phyloP scores from a whole-genome alignment of 1,140 invertebrate species.

The Dendrolimus kikuchii region DNA sequence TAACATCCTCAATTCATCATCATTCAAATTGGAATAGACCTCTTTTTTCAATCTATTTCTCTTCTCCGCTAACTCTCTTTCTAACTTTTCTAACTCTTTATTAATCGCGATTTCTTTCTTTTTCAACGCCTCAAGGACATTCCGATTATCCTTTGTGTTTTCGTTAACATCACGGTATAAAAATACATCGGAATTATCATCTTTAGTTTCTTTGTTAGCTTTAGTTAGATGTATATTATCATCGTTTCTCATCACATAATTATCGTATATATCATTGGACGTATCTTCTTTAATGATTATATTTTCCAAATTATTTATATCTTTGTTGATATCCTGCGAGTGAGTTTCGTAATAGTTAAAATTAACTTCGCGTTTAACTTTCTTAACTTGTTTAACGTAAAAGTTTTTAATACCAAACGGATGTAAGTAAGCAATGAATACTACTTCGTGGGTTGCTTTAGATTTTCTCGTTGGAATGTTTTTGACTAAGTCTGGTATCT shows the following conservation, averaged over 20 bases:
- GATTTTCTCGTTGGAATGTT: conserved; percentile 78
- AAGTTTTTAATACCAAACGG: conserved; percentile 77
- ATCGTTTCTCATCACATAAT: conserved; percentile 2
- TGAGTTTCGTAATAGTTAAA: too few relatives aligned
- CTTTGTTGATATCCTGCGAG: conserved; percentile 14
- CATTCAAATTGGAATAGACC: conserved; percentile 24
- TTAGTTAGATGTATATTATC: conserved; percentile 9
- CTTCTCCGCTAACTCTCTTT: conserved; percentile 11
- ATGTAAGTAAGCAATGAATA: conserved; percentile 76
- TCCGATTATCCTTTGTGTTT: conserved; percentile 4
- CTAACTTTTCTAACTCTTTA: conserved; percentile 27
- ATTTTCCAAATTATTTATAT: conserved; percentile 1
- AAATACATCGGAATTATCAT: background rate
- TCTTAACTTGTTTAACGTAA: conserved; percentile 55
- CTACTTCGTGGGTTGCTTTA: conserved; percentile 74
- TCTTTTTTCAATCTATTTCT: conserved; percentile 14
- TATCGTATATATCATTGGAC: conserved; percentile 27
- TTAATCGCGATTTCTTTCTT: conserved; percentile 19
- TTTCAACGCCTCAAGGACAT: conserved; percentile 14
- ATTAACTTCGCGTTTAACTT: background rate
- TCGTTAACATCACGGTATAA: background rate
- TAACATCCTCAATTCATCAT: conserved; percentile 50
- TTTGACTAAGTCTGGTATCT: conserved; percentile 72
- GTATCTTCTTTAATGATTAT: conserved; percentile 27
- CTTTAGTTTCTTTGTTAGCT: conserved; percentile 4